Percentiles rank a stretch among this genome's conserved stretches.
Conservation (phyloP, 2,888 invertebrate species). For the Epinotia brunnichana region DNA sequence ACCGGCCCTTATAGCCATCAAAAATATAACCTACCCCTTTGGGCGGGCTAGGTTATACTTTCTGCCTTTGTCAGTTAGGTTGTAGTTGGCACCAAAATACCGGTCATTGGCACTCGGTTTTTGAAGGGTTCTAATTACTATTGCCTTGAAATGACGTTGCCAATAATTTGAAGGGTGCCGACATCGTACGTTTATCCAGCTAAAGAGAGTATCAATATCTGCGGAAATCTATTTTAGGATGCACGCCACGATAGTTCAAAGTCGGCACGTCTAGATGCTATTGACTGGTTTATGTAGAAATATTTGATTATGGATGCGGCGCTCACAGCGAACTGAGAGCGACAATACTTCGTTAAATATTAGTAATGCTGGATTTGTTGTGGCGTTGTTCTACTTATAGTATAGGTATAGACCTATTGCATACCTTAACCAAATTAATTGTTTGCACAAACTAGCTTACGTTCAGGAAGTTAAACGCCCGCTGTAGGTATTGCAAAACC, state of each 20-base stretch:
- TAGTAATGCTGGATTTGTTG: background rate
- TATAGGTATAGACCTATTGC: background rate
- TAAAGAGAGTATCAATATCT: background rate
- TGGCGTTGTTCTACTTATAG: background rate
- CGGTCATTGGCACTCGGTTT: background rate
- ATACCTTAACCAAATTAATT: background rate
- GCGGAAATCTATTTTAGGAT: background rate
- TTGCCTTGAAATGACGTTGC: background rate
- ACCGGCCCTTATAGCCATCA: background rate
- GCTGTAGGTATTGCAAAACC: background rate
- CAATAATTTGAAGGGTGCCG: background rate
- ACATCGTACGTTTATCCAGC: background rate
- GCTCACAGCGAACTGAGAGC: conserved; percentile 7
- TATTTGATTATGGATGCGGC: conserved; percentile 22
- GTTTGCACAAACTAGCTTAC: background rate
- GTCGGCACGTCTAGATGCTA: background rate
- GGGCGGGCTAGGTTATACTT: background rate
- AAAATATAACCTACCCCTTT: too few relatives aligned
- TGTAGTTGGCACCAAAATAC: too few relatives aligned
- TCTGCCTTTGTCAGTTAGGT: too few relatives aligned
- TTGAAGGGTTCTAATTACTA: background rate
- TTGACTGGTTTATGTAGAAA: conserved; percentile 8
- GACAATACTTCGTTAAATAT: conserved; percentile 20
- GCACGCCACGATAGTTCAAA: background rate
- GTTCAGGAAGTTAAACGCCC: background rate